Conservation (phyloP, 2,888 invertebrate species). For the Oligia latruncula region DNA sequence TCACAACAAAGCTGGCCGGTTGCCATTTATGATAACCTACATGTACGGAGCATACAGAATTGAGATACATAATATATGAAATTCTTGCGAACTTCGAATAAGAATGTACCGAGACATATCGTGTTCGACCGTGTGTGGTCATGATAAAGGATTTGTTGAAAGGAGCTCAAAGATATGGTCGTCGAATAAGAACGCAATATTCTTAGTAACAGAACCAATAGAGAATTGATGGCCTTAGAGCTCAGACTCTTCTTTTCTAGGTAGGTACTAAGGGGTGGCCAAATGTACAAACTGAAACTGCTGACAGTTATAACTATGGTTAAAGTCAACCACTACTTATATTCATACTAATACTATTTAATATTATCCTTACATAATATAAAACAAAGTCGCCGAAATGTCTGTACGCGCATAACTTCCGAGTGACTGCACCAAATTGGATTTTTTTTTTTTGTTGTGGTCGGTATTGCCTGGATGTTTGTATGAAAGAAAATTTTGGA, state of each 20-base stretch:
- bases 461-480: no score
- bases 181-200: neutral
- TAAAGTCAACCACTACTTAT: neutral
- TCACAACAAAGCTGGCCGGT: conserved; percentile 34
- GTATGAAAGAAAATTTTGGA: no score
- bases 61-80: conserved; percentile 34
- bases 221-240: no score
- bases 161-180: neutral
- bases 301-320: neutral
- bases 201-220: neutral
- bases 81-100: conserved; percentile 31
- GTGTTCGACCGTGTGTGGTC: neutral
- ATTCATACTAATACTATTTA: neutral
- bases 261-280: neutral
- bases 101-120: conserved; percentile 12
- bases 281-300: neutral
- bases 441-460: no score
- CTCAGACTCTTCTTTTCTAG: neutral
- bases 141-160: conserved; percentile 16
- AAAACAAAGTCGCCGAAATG: no score
- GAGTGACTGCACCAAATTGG: no score
- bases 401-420: no score
- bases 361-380: neutral
- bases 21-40: conserved; percentile 43
- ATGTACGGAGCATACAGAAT: conserved; percentile 7